phyloP scores from a whole-genome alignment of 1,140 invertebrate genomes.

The Dendrolimus kikuchii region DNA sequence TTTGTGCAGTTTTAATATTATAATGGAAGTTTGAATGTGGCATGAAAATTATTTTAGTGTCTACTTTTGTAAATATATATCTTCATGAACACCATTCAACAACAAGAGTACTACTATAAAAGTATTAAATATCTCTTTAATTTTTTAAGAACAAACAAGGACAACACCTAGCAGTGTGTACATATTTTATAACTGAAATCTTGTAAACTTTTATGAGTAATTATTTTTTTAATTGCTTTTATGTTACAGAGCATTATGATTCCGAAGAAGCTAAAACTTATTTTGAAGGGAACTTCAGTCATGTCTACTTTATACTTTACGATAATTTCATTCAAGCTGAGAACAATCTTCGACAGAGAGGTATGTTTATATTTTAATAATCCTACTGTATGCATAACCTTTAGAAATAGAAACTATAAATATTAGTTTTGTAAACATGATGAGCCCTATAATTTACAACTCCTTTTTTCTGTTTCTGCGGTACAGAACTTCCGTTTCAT shows the following conservation, averaged over 20 bases:
- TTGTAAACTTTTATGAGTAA: background rate
- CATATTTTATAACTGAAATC: background rate
- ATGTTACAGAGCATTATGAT: constrained; percentile 92
- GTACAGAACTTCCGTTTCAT: constrained; percentile 77
- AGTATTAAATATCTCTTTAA: no score
- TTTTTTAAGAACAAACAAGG: no score
- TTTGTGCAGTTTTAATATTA: constrained; percentile 17
- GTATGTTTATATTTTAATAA: constrained; percentile 66
- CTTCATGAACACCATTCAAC: no score
- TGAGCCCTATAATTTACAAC: no score
- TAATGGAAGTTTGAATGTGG: background rate
- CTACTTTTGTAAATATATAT: no score
- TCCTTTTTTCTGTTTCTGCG: constrained; percentile 64
- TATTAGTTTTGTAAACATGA: no score
- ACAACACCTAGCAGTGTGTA: no score
- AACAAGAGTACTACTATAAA: no score
- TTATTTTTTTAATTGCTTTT: background rate
- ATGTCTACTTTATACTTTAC: constrained; percentile 96
- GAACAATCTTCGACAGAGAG: constrained; percentile 91
- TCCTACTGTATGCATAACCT: background rate
- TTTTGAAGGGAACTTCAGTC: constrained; percentile 95
- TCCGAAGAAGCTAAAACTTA: constrained; percentile 90
- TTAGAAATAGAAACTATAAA: no score
- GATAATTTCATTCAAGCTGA: constrained; percentile 95
- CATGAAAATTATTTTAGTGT: no score